Conservation (phyloP, 2,113 vertebrate species). For the Ranitomeya variabilis region DNA sequence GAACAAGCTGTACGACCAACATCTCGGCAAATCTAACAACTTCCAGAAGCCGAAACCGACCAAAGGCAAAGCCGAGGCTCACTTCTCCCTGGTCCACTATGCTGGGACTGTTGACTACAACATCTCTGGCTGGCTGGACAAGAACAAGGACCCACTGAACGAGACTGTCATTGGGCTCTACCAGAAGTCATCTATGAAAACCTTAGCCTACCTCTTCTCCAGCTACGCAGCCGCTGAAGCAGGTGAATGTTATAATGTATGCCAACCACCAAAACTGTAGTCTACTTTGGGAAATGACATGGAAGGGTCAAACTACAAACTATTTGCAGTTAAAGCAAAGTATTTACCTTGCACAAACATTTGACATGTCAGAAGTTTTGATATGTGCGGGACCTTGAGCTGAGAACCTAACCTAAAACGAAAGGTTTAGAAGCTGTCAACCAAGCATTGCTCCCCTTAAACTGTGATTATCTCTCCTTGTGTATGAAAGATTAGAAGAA, state of each 20-base stretch:
- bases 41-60: slow-evolving; percentile 76
- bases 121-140: slow-evolving; percentile 76
- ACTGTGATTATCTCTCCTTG: too few relatives aligned
- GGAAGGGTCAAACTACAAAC: neutral
- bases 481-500: too few relatives aligned
- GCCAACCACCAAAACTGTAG: neutral
- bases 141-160: slow-evolving; percentile 84
- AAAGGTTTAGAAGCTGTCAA: too few relatives aligned
- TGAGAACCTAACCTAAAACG: too few relatives aligned
- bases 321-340: neutral
- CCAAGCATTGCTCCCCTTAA: too few relatives aligned
- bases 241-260: slow-evolving; percentile 60
- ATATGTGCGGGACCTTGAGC: too few relatives aligned
- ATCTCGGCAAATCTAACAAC: slow-evolving; percentile 75
- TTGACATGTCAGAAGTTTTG: too few relatives aligned
- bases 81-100: slow-evolving; percentile 75
- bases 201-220: slow-evolving; percentile 77
- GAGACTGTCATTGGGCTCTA: slow-evolving; percentile 81
- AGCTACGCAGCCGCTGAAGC: slow-evolving; percentile 70
- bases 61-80: slow-evolving; percentile 76
- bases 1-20: slow-evolving; percentile 83
- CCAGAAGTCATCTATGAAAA: slow-evolving; percentile 80
- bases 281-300: neutral
- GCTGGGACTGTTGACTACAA: slow-evolving; percentile 80
- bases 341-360: neutral